These are phyloP conservation scores for Leptogaster cylindrica DNA, from an alignment of 2,888 invertebrate species.

Conservation along the genomic window DNA sequence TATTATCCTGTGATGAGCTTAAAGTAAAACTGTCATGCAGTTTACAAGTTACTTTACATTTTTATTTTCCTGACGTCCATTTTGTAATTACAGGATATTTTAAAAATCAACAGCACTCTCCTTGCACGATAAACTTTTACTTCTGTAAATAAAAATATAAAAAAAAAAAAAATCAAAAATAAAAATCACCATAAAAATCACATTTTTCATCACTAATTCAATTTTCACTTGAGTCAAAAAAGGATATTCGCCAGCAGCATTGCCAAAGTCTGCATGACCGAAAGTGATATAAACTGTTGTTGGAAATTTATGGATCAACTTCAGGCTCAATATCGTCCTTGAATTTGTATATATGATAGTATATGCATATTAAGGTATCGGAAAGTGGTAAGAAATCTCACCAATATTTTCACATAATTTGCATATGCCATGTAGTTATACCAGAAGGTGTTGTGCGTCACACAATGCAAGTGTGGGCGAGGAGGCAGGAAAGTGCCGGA, in stretches of 20 bases:
- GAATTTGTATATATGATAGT: slow-evolving; percentile 1
- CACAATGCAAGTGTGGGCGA: not conserved
- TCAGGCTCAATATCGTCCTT: slow-evolving; percentile 13
- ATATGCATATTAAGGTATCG: not conserved
- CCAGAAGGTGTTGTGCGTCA: not conserved
- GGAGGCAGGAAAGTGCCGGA: not conserved
- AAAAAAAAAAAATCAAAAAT: too few relatives aligned
- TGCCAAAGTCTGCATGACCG: too few relatives aligned
- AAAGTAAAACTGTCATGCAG: too few relatives aligned
- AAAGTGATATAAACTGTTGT: too few relatives aligned
- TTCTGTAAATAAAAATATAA: too few relatives aligned
- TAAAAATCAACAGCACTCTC: too few relatives aligned
- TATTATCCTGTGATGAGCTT: too few relatives aligned
- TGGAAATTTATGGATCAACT: slow-evolving; percentile 11
- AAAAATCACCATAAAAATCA: slow-evolving; percentile 45
- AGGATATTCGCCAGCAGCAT: slow-evolving; percentile 20
- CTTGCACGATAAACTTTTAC: too few relatives aligned
- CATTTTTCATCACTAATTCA: slow-evolving; percentile 43
- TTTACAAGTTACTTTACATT: too few relatives aligned
- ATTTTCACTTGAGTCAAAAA: slow-evolving; percentile 43
- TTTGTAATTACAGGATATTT: too few relatives aligned
- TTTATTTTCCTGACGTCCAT: too few relatives aligned
- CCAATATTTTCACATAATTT: slow-evolving; percentile 24
- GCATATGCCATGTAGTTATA: slow-evolving; percentile 4
- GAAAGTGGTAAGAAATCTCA: not conserved